Evolutionary conservation across 2,113 vertebrate species (phyloP), one percentile per base, ranked within the genome.

Genomic region (Gila orcuttii): DNA sequence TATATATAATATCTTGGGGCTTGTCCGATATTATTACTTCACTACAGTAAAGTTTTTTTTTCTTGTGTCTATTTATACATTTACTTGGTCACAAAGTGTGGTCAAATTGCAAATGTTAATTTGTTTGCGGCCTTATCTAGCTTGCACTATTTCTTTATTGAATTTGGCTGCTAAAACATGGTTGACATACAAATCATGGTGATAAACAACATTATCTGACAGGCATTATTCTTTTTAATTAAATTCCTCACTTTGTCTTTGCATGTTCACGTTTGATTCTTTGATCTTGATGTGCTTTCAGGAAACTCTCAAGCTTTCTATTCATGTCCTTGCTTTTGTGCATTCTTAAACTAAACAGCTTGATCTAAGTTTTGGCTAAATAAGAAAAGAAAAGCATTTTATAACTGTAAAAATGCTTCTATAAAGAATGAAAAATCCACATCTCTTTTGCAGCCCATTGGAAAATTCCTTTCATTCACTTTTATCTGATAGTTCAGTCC

Each of bases 341-440:
- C 36, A 50, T 78, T 60, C 28, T 82, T 68, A 31, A 85, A 76
- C 3, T 39, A 42, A 28, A 77, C 45, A 25, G 21, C 60, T 64
- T 86, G 50, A 88, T 89, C 60, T 78, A 82, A 89, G 62, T 21
- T 28, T 23, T 12, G 19, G 47, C 85, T 62, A 86, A 85, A 87
- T 82, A 11, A 33, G 60, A 31, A 84, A 28, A 71, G 78, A 84
- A 66, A 85, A 75, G 15, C n/a, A 33, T 62, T 90, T 87, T 78
- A 77, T 82, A 50, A 4, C 71, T 80, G 19, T 23, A 55, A 39
- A 21, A 45, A 69, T 82, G 75, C 76, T 47, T 45, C 28, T 10
- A 9, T 39, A 45, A 52, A 45, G 50, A 71, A 33, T 39, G 60
- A 52, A 68, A 36, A 39, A 64, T 86, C 10, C 28, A 59, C 71